phyloP scores from a whole-genome alignment of 1,140 invertebrate genomes.

The Pseudomyrmex concolor region DNA sequence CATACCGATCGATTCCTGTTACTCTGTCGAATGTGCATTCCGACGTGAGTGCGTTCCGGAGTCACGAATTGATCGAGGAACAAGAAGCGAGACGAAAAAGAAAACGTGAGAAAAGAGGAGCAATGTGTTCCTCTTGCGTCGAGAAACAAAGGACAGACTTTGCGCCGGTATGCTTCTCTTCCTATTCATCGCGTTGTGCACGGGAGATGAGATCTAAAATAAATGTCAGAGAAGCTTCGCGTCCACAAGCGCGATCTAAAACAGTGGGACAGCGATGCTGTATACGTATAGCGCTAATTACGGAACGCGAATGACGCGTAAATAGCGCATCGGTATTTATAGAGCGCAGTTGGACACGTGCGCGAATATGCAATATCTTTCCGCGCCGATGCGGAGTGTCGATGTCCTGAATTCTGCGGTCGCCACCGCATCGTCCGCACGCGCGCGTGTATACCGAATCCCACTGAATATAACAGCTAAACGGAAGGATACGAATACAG shows the following conservation, averaged over 20 bases:
- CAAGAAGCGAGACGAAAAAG: background rate
- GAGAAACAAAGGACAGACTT: constrained; percentile 25
- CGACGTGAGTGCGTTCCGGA: constrained; percentile 4
- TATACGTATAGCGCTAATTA: constrained; percentile 43
- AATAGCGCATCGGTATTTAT: constrained; percentile 46
- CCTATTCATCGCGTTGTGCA: background rate
- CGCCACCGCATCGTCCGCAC: background rate
- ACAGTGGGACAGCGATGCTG: constrained; percentile 12
- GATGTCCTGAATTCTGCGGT: constrained; percentile 35
- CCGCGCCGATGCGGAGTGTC: background rate
- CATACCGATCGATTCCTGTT: constrained; percentile 52
- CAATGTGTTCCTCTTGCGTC: background rate
- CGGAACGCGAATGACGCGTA: constrained; percentile 38
- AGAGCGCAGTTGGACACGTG: constrained; percentile 26
- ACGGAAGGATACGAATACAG: background rate
- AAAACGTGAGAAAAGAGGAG: constrained; percentile 33
- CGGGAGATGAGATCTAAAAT: constrained; percentile 31
- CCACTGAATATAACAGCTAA: background rate
- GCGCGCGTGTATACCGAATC: background rate
- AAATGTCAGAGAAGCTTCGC: constrained; percentile 13
- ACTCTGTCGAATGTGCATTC: constrained; percentile 50
- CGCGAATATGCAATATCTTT: constrained; percentile 35
- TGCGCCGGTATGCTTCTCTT: background rate
- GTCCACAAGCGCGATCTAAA: constrained; percentile 15
- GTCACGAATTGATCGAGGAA: background rate